Evolutionary conservation across 2,888 invertebrate species (phyloP), one percentile per base, ranked within the genome.

Genomic region (Agrenia bidenticulata): DNA sequence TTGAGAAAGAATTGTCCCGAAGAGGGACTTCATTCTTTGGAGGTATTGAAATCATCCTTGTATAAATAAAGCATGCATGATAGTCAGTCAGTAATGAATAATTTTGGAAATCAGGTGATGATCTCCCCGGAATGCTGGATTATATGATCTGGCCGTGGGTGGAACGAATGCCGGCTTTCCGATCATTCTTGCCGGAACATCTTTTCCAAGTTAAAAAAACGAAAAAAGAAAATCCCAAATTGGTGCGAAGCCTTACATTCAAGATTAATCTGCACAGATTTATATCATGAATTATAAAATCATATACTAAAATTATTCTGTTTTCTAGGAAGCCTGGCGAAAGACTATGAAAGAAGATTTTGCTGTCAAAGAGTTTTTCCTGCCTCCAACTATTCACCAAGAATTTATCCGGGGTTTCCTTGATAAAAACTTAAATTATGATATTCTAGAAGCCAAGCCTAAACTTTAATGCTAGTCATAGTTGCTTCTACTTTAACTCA

Each of bases 81-180:
- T n/a, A n/a, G n/a, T n/a, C 45, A 45, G n/a, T 45, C 45, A 45
- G 15, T n/a, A 5, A 59, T 24, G 49, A 15, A 5, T 19, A 17
- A 5, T 45, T 45, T 45, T 45, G 9, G 5, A 45, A 45, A 32
- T 32, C 41, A 69, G 63, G 68, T 77, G 89, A 90, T 0, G 81
- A 81, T 61, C 83, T 84, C 62, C 89, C 91, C 0, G 90, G 90
- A 50, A 85, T 89, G 84, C 81, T 91, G 61, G 92, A 92, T 79
- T 88, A 87, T 74, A 89, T 91, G 84, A 86, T 92, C 73, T 92
- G 90, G 90, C 91, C 92, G 1, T 91, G 90, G 88, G 85, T 89
- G 77, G 91, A 92, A 79, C 82, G 88, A 75, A 77, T 87, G 0
- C 82, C 84, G 70, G 78, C 89, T 49, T 80, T 90, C 0, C 82